Conservation (phyloP, 2,797 vertebrate species). For the Chiropotes sagulatus region DNA sequence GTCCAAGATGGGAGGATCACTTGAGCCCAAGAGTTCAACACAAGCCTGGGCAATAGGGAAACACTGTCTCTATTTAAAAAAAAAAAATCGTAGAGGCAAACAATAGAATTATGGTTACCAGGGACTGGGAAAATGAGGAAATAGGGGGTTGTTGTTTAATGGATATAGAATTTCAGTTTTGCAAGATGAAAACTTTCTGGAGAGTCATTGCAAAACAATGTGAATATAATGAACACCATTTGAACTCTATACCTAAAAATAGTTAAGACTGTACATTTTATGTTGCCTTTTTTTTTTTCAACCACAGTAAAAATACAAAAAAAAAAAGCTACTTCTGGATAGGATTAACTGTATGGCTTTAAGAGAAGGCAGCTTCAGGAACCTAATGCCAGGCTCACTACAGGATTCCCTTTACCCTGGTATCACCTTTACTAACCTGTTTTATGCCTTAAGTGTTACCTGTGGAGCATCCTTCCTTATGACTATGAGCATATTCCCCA, state of each 20-base stretch:
- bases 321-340: background rate
- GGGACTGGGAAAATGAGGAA: background rate
- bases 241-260: background rate
- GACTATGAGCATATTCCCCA: background rate
- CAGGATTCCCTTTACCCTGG: background rate
- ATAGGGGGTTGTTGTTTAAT: background rate
- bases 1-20: background rate
- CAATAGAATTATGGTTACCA: background rate
- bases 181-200: background rate
- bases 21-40: background rate
- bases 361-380: background rate
- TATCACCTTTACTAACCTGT: background rate
- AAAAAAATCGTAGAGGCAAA: background rate
- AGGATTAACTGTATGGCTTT: background rate
- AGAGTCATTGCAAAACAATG: background rate
- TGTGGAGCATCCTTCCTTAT: background rate
- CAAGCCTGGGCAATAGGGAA: background rate
- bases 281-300: background rate
- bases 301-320: background rate
- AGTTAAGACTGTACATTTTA: background rate
- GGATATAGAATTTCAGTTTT: background rate
- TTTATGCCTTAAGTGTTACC: background rate
- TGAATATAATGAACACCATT: background rate
- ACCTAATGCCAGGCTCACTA: background rate
- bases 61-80: too few relatives aligned